These are phyloP conservation scores for Lithophane socia DNA, from an alignment of 2,888 invertebrate species.

Conservation along the genomic window DNA sequence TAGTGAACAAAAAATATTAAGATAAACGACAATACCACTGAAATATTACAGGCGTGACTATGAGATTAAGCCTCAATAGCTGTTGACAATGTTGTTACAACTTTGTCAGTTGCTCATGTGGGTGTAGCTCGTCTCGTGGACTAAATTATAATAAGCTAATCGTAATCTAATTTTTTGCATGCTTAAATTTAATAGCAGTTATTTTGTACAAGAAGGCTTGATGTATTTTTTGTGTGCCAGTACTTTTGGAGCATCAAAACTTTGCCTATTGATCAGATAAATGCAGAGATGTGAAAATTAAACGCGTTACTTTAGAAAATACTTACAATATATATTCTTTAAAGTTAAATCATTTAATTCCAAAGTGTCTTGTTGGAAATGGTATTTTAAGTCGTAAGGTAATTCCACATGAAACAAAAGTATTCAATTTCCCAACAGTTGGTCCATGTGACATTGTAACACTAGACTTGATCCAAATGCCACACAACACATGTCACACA, in stretches of 20 bases:
- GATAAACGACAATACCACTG: constrained; percentile 67
- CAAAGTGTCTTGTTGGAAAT: constrained; percentile 4
- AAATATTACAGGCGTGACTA: constrained; percentile 76
- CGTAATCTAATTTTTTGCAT: constrained; percentile 53
- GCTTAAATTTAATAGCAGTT: constrained; percentile 24
- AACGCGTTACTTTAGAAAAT: not conserved
- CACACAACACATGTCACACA: constrained; percentile 53
- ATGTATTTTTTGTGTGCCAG: constrained; percentile 23
- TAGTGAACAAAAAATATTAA: constrained; percentile 59
- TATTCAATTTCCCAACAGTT: constrained; percentile 56
- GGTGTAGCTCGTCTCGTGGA: constrained; percentile 62
- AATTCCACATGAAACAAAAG: constrained; percentile 40
- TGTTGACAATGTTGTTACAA: constrained; percentile 58
- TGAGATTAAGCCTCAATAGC: constrained; percentile 72
- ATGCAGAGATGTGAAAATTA: not conserved
- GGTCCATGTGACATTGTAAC: constrained; percentile 60
- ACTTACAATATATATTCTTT: not conserved
- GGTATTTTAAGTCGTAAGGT: constrained; percentile 35
- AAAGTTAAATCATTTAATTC: not conserved
- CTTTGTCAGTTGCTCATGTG: constrained; percentile 48
- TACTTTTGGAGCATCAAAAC: not conserved
- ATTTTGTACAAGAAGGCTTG: constrained; percentile 21
- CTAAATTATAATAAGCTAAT: constrained; percentile 51
- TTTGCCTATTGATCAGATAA: not conserved
- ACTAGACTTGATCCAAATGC: constrained; percentile 65